Conservation (phyloP, 2,797 vertebrate genomes). For the Leontocebus nigricollis region DNA sequence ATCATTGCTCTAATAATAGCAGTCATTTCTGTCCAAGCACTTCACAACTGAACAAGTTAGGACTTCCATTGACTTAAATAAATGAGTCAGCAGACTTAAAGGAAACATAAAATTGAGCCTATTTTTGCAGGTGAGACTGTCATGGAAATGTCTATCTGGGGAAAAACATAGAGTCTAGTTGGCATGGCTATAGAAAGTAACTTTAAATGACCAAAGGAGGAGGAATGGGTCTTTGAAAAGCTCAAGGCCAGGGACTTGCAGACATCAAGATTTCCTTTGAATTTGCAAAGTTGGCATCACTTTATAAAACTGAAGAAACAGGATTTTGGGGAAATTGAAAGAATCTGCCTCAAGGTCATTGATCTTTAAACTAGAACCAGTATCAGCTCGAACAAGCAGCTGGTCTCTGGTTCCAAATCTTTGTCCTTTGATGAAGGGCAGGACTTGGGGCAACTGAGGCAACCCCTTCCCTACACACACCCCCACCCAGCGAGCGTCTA, state of each 20-base stretch:
- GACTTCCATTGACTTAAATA: not conserved
- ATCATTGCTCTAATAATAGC: not conserved
- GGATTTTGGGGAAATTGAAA: slow-evolving; percentile 45
- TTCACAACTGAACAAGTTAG: not conserved
- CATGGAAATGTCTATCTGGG: not conserved
- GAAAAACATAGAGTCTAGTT: not conserved
- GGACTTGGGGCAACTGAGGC: not conserved
- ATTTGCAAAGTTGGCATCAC: slow-evolving; percentile 14
- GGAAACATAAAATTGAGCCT: not conserved
- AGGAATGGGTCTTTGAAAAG: slow-evolving; percentile 17
- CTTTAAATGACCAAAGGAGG: not conserved
- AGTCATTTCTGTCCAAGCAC: not conserved
- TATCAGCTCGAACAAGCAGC: not conserved
- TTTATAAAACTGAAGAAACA: slow-evolving; percentile 19
- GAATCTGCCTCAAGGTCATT: not conserved
- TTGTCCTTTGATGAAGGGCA: not conserved
- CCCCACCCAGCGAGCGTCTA: not conserved
- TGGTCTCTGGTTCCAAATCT: not conserved
- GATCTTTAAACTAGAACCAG: not conserved
- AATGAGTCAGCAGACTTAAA: not conserved
- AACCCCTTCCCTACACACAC: accelerated
- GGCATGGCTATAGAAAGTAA: not conserved
- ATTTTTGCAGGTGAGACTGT: not conserved
- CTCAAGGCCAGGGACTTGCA: not conserved
- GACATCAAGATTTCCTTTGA: not conserved